These are phyloP conservation scores for Ibycter americanus DNA, from an alignment of 2,797 vertebrate genomes.

Conservation along the genomic window DNA sequence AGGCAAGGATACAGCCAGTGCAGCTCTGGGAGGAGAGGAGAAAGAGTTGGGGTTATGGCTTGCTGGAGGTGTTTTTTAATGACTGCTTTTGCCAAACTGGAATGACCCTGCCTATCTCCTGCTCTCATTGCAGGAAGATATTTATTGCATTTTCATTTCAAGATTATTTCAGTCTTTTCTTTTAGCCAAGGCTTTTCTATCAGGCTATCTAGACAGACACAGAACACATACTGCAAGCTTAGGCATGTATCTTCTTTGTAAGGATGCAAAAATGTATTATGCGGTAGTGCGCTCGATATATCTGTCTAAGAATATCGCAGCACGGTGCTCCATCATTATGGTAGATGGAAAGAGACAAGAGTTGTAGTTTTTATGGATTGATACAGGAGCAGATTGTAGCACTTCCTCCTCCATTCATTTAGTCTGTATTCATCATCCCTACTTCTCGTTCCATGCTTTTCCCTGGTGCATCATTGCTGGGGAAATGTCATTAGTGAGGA, in stretches of 20 bases:
- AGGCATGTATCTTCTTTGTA: not conserved
- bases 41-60: not conserved
- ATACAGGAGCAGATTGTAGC: not conserved
- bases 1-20: not conserved
- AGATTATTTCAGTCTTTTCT: not conserved
- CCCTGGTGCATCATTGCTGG: not conserved
- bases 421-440: not conserved
- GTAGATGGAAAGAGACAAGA: not conserved
- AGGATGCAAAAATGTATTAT: not conserved
- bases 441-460: not conserved
- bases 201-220: not conserved
- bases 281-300: not conserved
- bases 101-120: not conserved
- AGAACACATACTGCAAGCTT: not conserved
- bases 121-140: not conserved
- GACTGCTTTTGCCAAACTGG: not conserved
- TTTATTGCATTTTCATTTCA: not conserved
- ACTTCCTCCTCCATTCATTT: not conserved
- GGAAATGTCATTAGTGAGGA: slow-evolving; percentile 29
- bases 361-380: not conserved
- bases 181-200: not conserved
- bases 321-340: not conserved
- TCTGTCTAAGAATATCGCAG: not conserved
- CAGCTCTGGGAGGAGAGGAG: not conserved
- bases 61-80: not conserved